Conservation (phyloP, 2,888 invertebrate species). For the Boloria selene region DNA sequence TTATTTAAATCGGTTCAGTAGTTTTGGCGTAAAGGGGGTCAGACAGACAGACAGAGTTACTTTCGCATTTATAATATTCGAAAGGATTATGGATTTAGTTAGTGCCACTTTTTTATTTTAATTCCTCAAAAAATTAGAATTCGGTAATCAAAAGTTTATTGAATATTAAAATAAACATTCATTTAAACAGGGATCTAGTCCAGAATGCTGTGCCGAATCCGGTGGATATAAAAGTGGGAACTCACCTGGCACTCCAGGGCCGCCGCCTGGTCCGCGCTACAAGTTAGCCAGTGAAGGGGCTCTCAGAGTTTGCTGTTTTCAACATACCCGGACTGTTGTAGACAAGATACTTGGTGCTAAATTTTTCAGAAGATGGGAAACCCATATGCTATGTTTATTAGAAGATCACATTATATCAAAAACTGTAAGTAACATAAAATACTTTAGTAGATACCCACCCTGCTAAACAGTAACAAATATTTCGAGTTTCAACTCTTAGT, state of each 20-base stretch:
- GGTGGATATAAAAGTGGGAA: conserved; percentile 66
- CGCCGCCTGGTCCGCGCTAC: conserved; percentile 83
- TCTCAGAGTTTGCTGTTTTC: conserved; percentile 88
- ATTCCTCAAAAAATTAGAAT: no score
- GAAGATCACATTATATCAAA: conserved; percentile 87
- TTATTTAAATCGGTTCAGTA: no score
- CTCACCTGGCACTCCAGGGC: conserved; percentile 61
- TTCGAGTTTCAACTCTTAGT: not conserved
- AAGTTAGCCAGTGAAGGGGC: conserved; percentile 88
- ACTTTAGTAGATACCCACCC: not conserved
- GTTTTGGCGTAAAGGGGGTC: no score
- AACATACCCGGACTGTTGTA: conserved; percentile 89
- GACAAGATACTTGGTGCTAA: conserved; percentile 90
- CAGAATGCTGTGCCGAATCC: conserved; percentile 77
- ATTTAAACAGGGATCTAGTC: conserved; percentile 75
- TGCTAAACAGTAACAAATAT: not conserved
- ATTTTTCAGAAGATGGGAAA: conserved; percentile 90
- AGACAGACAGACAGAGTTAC: no score
- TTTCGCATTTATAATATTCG: no score
- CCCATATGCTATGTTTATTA: conserved; percentile 86
- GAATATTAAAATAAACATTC: not conserved
- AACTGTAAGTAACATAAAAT: conserved; percentile 82
- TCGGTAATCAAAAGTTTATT: no score
- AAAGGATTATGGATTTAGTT: no score
- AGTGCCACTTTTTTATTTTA: no score